Conservation (phyloP, 2,797 vertebrate genomes). For the Ataeniobius toweri region DNA sequence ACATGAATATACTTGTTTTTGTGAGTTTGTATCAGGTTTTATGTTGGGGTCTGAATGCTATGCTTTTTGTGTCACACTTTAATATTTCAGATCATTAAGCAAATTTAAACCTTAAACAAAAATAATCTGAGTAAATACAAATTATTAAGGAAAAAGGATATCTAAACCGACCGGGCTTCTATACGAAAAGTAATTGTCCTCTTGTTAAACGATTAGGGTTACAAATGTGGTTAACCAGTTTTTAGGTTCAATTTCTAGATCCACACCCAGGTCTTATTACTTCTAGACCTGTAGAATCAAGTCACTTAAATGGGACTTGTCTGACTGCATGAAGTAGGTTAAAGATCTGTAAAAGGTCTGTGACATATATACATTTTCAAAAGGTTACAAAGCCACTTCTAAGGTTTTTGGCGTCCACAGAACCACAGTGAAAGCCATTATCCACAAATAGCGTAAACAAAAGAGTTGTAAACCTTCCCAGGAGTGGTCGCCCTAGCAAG, state of each 20-base stretch:
- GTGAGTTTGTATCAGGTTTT: conserved; percentile 18
- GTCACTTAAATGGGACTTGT: not conserved
- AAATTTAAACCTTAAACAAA: not conserved
- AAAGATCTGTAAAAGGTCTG: not conserved
- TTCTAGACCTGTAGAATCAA: not conserved
- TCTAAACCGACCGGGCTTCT: not conserved
- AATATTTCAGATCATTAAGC: not conserved
- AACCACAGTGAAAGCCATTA: not conserved
- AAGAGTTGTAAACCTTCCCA: not conserved
- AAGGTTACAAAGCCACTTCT: not conserved
- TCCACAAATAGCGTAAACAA: not conserved
- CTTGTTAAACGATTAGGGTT: not conserved
- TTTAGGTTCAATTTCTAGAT: not conserved
- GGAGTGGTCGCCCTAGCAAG: not conserved
- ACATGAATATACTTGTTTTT: conserved; percentile 32
- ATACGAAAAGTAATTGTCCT: not conserved
- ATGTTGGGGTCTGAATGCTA: no score
- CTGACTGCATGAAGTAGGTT: not conserved
- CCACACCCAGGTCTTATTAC: not conserved
- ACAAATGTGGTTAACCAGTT: not conserved
- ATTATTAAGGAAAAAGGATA: not conserved
- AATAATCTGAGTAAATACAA: not conserved
- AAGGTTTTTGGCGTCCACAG: not conserved
- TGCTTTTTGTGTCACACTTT: not conserved
- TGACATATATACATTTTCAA: not conserved